These are phyloP conservation scores for Sylvicola fuscatus DNA, from an alignment of 2,888 invertebrate genomes.

Conservation along the genomic window DNA sequence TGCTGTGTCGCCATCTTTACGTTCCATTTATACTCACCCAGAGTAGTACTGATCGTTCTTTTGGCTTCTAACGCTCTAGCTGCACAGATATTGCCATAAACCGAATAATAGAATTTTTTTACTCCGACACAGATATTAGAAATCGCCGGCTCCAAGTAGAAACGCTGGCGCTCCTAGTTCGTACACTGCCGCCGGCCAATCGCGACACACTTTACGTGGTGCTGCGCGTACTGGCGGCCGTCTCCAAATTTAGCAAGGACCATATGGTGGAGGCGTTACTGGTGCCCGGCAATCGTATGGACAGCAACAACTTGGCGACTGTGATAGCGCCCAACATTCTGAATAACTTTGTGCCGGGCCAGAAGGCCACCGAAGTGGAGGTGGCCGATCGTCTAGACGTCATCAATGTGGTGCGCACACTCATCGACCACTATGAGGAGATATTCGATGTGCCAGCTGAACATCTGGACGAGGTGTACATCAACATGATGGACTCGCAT, in stretches of 20 bases:
- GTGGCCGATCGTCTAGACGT: constrained; percentile 57
- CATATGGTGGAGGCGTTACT: constrained; percentile 32
- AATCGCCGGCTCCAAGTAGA: constrained; percentile 66
- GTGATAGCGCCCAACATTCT: constrained; percentile 88
- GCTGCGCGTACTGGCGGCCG: constrained; percentile 55
- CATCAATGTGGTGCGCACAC: constrained; percentile 67
- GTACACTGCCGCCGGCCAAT: constrained; percentile 68
- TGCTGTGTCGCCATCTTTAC: constrained; percentile 76
- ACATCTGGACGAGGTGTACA: constrained; percentile 67
- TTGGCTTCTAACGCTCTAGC: constrained; percentile 23
- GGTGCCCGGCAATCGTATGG: constrained; percentile 72
- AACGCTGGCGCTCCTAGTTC: constrained; percentile 63
- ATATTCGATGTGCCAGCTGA: constrained; percentile 62
- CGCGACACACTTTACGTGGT: constrained; percentile 65
- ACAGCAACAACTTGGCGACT: constrained; percentile 77
- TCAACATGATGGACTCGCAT: constrained; percentile 65
- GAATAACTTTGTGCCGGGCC: constrained; percentile 25
- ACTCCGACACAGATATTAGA: constrained; percentile 62
- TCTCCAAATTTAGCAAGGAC: too few relatives aligned
- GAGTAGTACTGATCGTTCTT: constrained; percentile 30
- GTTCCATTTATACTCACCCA: constrained; percentile 78
- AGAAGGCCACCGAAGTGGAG: constrained; percentile 15
- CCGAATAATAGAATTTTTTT: too few relatives aligned
- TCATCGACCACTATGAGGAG: constrained; percentile 51
- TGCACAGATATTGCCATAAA: background rate